These are phyloP conservation scores for Lepidurus couesii DNA, from an alignment of 1,140 invertebrate species.

Conservation along the genomic window DNA sequence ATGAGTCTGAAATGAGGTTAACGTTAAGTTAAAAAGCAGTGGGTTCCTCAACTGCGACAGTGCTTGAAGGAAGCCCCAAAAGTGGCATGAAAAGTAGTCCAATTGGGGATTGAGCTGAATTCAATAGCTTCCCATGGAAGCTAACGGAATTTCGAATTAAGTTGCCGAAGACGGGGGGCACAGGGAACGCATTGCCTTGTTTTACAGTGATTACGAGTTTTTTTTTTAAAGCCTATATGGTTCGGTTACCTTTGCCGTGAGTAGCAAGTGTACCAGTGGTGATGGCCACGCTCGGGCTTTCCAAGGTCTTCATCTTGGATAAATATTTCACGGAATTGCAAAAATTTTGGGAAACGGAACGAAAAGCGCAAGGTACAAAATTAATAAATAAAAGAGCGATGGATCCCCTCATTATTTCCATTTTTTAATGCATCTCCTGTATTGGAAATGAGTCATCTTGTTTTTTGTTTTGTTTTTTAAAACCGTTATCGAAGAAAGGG, in stretches of 20 bases:
- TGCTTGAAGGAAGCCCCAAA: not conserved
- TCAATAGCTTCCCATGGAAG: constrained; percentile 1
- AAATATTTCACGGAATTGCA: constrained; percentile 93
- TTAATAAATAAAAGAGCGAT: too few species aligned
- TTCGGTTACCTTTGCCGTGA: constrained; percentile 2
- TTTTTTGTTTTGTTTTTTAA: not conserved
- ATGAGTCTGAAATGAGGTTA: not conserved
- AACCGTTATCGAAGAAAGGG: not conserved
- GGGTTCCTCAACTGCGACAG: not conserved
- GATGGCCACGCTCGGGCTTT: constrained; percentile 86
- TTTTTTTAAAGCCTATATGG: not conserved
- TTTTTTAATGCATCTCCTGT: too few species aligned
- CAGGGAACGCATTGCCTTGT: not conserved
- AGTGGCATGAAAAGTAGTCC: not conserved
- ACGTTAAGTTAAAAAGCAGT: not conserved
- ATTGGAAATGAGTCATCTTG: too few species aligned
- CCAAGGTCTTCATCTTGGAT: constrained; percentile 94
- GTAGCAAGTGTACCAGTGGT: constrained; percentile 26
- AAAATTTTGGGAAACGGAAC: constrained; percentile 94
- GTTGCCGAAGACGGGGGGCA: not conserved
- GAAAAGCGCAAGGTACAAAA: constrained; percentile 79
- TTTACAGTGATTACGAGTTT: not conserved
- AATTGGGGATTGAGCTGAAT: not conserved
- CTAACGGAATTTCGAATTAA: constrained; percentile 1
- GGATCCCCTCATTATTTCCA: too few species aligned